A percentile compares a stretch with the other conserved stretches of the same genome.
phyloP scores from a whole-genome alignment of 2,888 invertebrate genomes.

The Leptinotarsa peninsularis region DNA sequence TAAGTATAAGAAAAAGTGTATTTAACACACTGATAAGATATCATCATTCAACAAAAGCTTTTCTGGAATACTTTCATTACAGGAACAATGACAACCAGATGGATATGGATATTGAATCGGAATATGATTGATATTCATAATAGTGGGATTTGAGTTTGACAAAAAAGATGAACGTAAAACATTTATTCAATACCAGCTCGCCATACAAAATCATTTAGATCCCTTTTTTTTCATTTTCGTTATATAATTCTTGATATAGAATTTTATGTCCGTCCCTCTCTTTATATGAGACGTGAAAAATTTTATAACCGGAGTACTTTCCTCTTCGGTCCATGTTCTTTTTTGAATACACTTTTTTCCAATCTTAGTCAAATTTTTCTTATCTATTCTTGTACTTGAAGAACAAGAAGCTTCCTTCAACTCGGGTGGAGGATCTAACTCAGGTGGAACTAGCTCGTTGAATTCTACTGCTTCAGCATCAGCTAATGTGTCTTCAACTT shows the following conservation, averaged over 20 bases:
- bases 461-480: neutral
- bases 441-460: neutral
- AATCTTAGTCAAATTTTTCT: neutral
- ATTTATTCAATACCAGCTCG: neutral
- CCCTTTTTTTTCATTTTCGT: neutral
- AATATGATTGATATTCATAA: neutral
- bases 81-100: neutral
- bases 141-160: neutral
- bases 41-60: neutral
- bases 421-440: neutral
- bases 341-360: neutral
- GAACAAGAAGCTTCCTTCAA: neutral
- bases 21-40: neutral
- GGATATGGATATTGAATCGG: neutral
- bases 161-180: neutral
- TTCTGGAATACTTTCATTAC: neutral
- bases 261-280: slow-evolving; percentile 35
- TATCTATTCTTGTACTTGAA: neutral
- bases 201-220: neutral
- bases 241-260: slow-evolving; percentile 30
- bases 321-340: slow-evolving; percentile 22
- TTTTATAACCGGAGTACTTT: slow-evolving; percentile 27
- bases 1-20: neutral
- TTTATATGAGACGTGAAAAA: slow-evolving; percentile 23
- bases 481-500: neutral